Evolutionary conservation across 2,888 invertebrate genomes (phyloP), one percentile per base, ranked within the genome.

Genomic region (Fissipunctia ypsillon): DNA sequence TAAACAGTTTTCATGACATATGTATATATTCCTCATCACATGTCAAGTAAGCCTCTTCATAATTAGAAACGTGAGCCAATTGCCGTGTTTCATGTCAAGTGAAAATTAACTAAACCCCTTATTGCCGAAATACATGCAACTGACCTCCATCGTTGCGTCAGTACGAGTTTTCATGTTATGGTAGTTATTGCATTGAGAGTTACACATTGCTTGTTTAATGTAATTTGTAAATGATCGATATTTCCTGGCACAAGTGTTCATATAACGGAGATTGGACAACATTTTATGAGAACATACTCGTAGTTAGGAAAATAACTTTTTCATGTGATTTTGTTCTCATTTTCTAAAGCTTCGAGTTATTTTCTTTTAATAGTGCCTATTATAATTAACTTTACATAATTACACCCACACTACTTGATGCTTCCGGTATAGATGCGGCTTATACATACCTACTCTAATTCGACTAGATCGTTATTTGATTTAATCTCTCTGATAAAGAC

Each of bases 161-260:
- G 5, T 41, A 52, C 31, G 41, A 41, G 28, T 41, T 31, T 9
- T 9, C 31, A 25, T 54, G 43, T 22, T 48, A 28, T 19, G 12
- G 28, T 25, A 25, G 38, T 16, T 57, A 43, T 43, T 54, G n/a
- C 54, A 28, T 12, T 43, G 54, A 35, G 3, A 25, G 54, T 1
- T 16, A 31, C 25, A 69, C 54, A 45, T 70, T 6, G 65, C 76
- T 65, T 75, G 65, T 45, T 19, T 22, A 14, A 28, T 45, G 14
- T 22, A 25, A 54, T 64, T 31, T 35, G 16, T 45, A 43, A 31
- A 28, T 38, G 10, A 28, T 54, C 41, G 35, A 73, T 28, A 43
- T 45, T 74, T 64, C 52, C 64, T 38, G 16, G 35, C 28, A 7
- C n/a, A 28, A 28, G 19, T 45, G 7, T 5, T 74, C 25, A 35